A percentile compares a stretch with the other conserved stretches of the same genome.
phyloP scores from a whole-genome alignment of 1,140 invertebrate species.

The Colletes latitarsis region DNA sequence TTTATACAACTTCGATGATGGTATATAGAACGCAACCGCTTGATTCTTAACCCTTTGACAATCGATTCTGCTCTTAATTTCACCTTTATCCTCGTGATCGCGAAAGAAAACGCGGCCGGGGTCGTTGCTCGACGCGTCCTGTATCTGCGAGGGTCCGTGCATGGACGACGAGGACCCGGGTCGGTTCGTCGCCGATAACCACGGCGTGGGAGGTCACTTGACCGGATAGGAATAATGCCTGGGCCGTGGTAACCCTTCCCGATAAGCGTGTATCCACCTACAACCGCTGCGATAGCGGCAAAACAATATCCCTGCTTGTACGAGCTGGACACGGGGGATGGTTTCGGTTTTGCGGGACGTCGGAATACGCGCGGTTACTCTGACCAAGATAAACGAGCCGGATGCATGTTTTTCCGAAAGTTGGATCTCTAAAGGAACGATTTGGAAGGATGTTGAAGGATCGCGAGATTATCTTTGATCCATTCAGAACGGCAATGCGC shows the following conservation, averaged over 20 bases:
- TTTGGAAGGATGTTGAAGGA: background rate
- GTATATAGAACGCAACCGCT: too few species aligned
- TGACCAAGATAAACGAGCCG: constrained; percentile 20
- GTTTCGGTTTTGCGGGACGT: constrained; percentile 48
- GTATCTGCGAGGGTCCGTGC: constrained; percentile 23
- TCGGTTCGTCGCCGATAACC: constrained; percentile 57
- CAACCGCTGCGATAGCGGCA: constrained; percentile 43
- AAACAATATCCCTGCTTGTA: constrained; percentile 59
- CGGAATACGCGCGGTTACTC: background rate
- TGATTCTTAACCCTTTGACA: too few species aligned
- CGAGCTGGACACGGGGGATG: constrained; percentile 25
- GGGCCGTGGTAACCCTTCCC: constrained; percentile 48
- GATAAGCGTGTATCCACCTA: constrained; percentile 52
- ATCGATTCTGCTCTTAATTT: background rate
- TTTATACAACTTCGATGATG: constrained; percentile 27
- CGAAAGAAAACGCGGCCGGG: constrained; percentile 6
- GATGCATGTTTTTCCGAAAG: constrained; percentile 14
- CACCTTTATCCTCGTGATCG: background rate
- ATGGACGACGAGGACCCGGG: constrained; percentile 27
- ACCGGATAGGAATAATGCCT: constrained; percentile 57
- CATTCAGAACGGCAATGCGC: background rate
- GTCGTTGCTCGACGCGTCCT: background rate
- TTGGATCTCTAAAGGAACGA: background rate
- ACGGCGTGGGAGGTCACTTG: constrained; percentile 50
- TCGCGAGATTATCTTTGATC: background rate